Evolutionary conservation across 1,140 invertebrate species (phyloP).

Genomic region (Drosophila baimaii): DNA sequence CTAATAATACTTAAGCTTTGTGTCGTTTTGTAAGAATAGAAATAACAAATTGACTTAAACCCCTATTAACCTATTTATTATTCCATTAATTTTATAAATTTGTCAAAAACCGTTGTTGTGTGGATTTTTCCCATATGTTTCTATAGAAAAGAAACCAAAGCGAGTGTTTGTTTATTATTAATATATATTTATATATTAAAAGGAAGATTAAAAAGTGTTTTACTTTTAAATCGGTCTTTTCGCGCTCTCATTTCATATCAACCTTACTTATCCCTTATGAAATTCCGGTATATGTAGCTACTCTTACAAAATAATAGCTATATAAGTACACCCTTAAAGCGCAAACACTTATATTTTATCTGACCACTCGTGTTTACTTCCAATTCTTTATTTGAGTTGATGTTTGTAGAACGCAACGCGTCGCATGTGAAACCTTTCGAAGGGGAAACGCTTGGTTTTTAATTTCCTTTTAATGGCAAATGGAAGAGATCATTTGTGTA

Average conservation of each 20-base stretch:
- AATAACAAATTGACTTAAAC: slow-evolving; percentile 5
- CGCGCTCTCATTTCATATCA: background rate
- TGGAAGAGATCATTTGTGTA: slow-evolving; percentile 43
- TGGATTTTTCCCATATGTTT: background rate
- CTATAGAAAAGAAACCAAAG: background rate
- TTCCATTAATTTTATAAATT: slow-evolving; percentile 19
- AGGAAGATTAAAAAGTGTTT: too few relatives aligned
- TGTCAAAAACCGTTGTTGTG: background rate
- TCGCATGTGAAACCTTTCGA: slow-evolving; percentile 24
- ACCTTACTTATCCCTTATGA: background rate
- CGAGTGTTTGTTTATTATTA: background rate
- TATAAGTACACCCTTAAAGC: slow-evolving; percentile 13
- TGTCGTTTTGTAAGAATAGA: background rate
- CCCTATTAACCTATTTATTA: slow-evolving; percentile 4
- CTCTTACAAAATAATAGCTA: background rate
- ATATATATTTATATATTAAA: background rate
- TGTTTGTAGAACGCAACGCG: slow-evolving; percentile 43
- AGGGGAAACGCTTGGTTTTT: slow-evolving; percentile 18
- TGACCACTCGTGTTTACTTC: slow-evolving; percentile 34
- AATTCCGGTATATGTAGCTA: background rate
- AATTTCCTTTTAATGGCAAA: slow-evolving; percentile 52
- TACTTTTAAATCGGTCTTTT: background rate
- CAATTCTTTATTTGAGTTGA: slow-evolving; percentile 23
- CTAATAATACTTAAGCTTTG: slow-evolving; percentile 21
- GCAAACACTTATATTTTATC: slow-evolving; percentile 47